Conservation (phyloP, 2,797 vertebrate species). For the Atherinosoma microstoma region DNA sequence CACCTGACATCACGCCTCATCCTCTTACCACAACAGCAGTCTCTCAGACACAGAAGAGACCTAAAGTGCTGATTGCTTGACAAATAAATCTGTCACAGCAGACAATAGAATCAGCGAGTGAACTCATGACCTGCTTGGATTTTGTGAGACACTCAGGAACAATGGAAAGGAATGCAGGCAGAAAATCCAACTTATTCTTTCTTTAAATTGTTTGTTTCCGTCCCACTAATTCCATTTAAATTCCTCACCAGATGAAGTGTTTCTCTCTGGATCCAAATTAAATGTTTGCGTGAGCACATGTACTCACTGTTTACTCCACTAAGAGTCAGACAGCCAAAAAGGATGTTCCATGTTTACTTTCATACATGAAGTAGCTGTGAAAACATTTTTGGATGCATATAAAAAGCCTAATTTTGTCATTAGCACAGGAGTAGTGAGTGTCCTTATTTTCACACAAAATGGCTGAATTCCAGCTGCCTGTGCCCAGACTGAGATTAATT, state of each 20-base stretch:
- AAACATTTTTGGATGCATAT: conserved; percentile 10
- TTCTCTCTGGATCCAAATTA: conserved; percentile 46
- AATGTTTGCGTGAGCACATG: conserved; percentile 28
- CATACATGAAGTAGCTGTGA: conserved; percentile 43
- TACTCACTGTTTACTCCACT: conserved; percentile 41
- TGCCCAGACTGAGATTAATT: conserved; percentile 58
- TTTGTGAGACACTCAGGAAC: conserved; percentile 47
- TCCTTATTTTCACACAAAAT: conserved; percentile 49
- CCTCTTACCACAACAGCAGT: conserved; percentile 2
- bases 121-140: conserved; percentile 56
- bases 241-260: conserved; percentile 39
- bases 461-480: conserved; percentile 56
- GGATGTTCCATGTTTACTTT: conserved; percentile 34
- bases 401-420: conserved; percentile 24
- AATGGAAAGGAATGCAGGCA: conserved; percentile 40
- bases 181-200: conserved; percentile 53
- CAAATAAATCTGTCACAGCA: conserved; percentile 37
- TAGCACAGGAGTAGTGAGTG: not conserved
- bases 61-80: conserved; percentile 28
- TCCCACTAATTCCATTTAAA: conserved; percentile 51
- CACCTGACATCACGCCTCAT: conserved; percentile 55
- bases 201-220: conserved; percentile 56
- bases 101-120: conserved; percentile 34
- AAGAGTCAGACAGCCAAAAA: conserved; percentile 38
- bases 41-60: not conserved